Evolutionary conservation across 2,797 vertebrate species (phyloP), one percentile per base, ranked within the genome.

Genomic region (Ciconia nigra): DNA sequence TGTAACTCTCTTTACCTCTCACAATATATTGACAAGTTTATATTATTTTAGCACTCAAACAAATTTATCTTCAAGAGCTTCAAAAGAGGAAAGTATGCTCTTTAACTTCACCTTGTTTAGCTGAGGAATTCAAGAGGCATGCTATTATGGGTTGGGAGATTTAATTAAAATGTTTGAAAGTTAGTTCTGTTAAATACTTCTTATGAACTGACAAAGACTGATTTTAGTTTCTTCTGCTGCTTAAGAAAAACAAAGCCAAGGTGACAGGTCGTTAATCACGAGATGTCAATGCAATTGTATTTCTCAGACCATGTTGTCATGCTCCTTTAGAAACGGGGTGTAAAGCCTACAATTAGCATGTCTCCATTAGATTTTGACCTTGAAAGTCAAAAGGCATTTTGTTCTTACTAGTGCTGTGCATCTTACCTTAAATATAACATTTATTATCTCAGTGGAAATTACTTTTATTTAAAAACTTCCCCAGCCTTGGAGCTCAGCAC

Each of bases 201-300:
- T 91, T 87, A 65, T 37, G 54, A 94, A 73, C 70, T 73, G 95
- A 90, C 61, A 84, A 39, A 80, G 88, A 62, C 20, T 20, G 83
- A 93, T 66, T 82, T 90, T 42, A 26, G 47, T 63, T 91, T 81
- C 70, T 88, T 51, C 62, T 69, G 39, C 51, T 93, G 67, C 74
- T 89, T 37, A 80, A 73, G 88, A 62, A 79, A 95, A 94, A 84
- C 73, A 87, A 92, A 93, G n/a, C 24, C 49, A 47, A 90, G 83
- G 88, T 57, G 77, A 82, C 59, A 87, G 78, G 52, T 54, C 5
- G 2, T 95, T 94, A 89, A 92, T 94, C 90, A 74, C 16, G 33
- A 47, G 21, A 54, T 76, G 77, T 57, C 93, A 87, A 39, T 39
- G 55, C 76, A 31, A 81, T 55, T 65, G 57, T 71, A 9, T 78